Evolutionary conservation across 2,888 invertebrate species (phyloP).

Genomic region (Xestia xanthographa): DNA sequence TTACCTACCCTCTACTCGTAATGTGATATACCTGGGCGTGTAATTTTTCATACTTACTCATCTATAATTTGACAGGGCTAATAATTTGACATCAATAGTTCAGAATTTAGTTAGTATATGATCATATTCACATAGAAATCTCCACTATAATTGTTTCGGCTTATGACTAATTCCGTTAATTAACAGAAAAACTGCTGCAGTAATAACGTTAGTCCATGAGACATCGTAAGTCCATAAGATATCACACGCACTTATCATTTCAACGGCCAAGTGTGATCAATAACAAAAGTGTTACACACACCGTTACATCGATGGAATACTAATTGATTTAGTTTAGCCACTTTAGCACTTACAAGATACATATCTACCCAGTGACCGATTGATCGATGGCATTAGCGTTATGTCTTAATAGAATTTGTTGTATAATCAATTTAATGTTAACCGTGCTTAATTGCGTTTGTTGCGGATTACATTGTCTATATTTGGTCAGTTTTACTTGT

Average conservation of each 20-base stretch:
- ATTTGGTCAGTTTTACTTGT: not conserved
- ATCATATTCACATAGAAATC: not conserved
- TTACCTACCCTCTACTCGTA: too few species aligned
- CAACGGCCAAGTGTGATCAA: constrained; percentile 9
- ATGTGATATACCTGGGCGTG: too few species aligned
- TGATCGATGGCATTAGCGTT: constrained; percentile 25
- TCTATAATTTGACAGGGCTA: too few species aligned
- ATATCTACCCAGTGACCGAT: constrained; percentile 23
- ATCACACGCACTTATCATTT: not conserved
- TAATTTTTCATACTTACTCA: too few species aligned
- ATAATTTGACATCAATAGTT: too few species aligned
- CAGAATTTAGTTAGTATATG: too few species aligned
- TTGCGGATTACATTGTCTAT: constrained; percentile 26
- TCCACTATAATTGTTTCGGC: not conserved
- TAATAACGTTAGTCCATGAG: not conserved
- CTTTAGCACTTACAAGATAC: constrained; percentile 32
- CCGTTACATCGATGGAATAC: constrained; percentile 33
- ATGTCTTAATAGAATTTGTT: constrained; percentile 45
- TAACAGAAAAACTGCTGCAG: not conserved
- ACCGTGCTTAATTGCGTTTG: constrained; percentile 21
- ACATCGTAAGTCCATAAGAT: too few species aligned
- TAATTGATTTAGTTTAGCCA: constrained; percentile 56
- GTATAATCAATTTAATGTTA: constrained; percentile 28
- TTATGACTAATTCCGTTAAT: not conserved
- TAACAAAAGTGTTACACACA: constrained; percentile 31